Evolutionary conservation across 1,140 invertebrate species (phyloP), one percentile per base, ranked within the genome.

Genomic region (Conus betulinus): DNA sequence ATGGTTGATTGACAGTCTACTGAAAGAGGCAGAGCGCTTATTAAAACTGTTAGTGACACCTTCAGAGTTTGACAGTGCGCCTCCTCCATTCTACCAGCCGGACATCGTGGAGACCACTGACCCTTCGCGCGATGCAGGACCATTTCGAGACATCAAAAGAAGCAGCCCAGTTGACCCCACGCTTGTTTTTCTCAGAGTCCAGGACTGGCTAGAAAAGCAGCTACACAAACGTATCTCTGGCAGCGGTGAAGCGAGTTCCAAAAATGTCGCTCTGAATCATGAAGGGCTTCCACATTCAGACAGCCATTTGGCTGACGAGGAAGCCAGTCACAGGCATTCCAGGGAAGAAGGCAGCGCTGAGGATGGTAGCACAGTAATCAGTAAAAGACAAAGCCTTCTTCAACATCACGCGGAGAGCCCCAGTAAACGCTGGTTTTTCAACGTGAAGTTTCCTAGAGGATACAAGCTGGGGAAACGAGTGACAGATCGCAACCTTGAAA

Each of bases 341-440:
- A 27, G 76, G 25, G 27, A 39, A 39, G 8, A 25, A 20, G 7
- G 11, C 11, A 7, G 57, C 15, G 13, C 23, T 15, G 67, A 25
- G 7, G 23, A 74, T 7, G n/a, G 11, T 15, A 11, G 23, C 67
- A 74, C 11, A 74, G 11, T 25, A 11, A 39, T 7, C 25, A 78
- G 25, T 13, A 39, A 17, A 39, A 7, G 8, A 51, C 25, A 78
- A 78, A 27, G 1, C 25, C 20, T 25, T 39, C 17, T 39, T 78
- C 76, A 78, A 51, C 7, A 27, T 7, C 7, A 81, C 53, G 6
- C 23, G 5, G 4, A 15, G 17, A 53, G 20, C 6, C 39, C 13
- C 52, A 53, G 39, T 51, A 81, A 52, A 81, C 79, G 79, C 51
- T 81, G 79, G 79, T 53, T 81, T 15, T 81, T 81, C 20, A 81